phyloP scores from a whole-genome alignment of 2,797 vertebrate species.

The Lateolabrax maculatus region DNA sequence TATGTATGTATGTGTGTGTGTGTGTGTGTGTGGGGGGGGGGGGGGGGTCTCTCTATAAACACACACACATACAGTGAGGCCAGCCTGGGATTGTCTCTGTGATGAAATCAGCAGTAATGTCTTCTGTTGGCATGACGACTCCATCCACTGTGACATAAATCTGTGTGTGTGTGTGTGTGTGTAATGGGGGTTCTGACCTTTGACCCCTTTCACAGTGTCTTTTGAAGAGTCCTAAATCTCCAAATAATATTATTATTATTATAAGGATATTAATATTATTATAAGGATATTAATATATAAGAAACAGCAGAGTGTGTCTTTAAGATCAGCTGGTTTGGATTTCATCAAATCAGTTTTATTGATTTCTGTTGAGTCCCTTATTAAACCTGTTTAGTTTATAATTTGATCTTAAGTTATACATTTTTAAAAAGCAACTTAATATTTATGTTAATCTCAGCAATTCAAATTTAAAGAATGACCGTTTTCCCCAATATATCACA shows the following conservation, averaged over 20 bases:
- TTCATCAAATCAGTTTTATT: background rate
- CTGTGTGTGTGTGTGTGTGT: slow-evolving; percentile 16
- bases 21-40: background rate
- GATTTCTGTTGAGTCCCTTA: background rate
- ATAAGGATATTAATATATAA: too few species aligned
- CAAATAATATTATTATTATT: background rate
- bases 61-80: slow-evolving; percentile 58
- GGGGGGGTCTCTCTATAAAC: slow-evolving; percentile 44
- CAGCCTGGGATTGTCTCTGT: slow-evolving; percentile 78
- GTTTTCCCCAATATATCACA: background rate
- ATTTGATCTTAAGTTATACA: background rate
- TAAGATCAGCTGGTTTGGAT: background rate
- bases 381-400: background rate
- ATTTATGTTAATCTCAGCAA: too few species aligned
- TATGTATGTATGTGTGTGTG: slow-evolving; percentile 24
- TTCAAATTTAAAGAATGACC: background rate
- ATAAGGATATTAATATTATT: background rate
- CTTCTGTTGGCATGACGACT: slow-evolving; percentile 81
- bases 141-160: slow-evolving; percentile 73
- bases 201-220: slow-evolving; percentile 37
- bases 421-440: too few species aligned
- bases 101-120: slow-evolving; percentile 85
- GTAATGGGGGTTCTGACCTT: slow-evolving; percentile 36
- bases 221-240: background rate
- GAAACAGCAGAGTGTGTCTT: background rate